These are phyloP conservation scores for Anodontia alba DNA, from an alignment of 2,888 invertebrate species.

Conservation along the genomic window DNA sequence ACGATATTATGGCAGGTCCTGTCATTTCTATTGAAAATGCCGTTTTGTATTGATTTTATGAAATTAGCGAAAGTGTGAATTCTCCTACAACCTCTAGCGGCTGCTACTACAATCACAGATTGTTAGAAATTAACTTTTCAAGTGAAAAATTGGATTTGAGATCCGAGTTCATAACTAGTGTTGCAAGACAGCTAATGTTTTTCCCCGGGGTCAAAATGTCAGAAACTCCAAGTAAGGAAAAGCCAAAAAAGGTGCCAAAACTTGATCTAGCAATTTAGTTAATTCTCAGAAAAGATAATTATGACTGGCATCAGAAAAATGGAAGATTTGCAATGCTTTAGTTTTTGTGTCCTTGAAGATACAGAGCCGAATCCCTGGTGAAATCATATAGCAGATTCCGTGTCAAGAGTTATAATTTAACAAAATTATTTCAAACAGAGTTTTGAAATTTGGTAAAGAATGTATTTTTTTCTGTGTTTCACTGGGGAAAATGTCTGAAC, in stretches of 20 bases:
- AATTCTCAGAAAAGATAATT: slow-evolving; percentile 17
- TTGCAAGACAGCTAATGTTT: not conserved
- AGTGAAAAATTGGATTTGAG: slow-evolving; percentile 56
- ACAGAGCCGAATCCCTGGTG: not conserved
- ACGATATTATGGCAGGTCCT: slow-evolving; percentile 56
- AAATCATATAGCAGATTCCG: not conserved
- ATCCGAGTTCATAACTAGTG: slow-evolving; percentile 57
- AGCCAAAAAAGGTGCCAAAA: not conserved
- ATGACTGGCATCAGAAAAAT: slow-evolving; percentile 5
- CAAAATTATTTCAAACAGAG: no score
- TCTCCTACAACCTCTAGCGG: slow-evolving; percentile 5
- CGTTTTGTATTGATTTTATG: slow-evolving; percentile 58
- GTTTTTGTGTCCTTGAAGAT: not conserved
- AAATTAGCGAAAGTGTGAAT: slow-evolving; percentile 51
- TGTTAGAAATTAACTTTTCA: slow-evolving; percentile 16
- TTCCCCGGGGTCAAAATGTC: slow-evolving; percentile 3
- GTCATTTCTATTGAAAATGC: slow-evolving; percentile 45
- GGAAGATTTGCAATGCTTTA: not conserved
- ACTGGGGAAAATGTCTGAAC: no score
- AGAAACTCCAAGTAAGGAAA: not conserved
- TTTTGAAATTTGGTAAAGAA: no score
- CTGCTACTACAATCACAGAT: not conserved
- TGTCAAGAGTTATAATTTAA: no score
- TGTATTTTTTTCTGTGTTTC: no score
- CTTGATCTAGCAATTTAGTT: slow-evolving; percentile 9